A percentile compares a stretch with the other conserved stretches of the same genome.
phyloP scores from a whole-genome alignment of 2,797 vertebrate genomes.

The Urosaurus nigricauda region DNA sequence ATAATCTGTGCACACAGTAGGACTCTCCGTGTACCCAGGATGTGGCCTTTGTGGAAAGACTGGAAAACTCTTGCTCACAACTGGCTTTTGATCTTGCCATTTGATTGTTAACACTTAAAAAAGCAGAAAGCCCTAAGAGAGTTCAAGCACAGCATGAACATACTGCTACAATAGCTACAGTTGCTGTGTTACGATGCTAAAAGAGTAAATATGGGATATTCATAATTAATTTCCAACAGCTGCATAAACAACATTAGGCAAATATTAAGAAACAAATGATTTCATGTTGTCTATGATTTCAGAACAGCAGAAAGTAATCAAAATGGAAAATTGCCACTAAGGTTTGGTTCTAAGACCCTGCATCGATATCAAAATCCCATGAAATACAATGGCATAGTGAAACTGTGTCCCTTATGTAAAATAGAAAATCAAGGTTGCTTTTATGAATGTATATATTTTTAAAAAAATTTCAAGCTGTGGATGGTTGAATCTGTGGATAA shows the following conservation, averaged over 20 bases:
- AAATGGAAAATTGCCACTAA: not conserved
- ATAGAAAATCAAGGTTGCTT: no score
- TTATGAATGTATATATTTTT: no score
- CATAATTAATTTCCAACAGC: not conserved
- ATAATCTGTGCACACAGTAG: not conserved
- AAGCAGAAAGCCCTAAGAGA: not conserved
- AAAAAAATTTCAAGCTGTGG: no score
- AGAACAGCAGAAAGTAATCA: not conserved
- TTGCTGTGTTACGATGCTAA: not conserved
- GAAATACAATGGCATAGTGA: no score
- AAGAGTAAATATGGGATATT: not conserved
- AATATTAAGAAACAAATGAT: not conserved
- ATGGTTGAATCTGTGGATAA: no score
- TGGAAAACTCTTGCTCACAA: not conserved
- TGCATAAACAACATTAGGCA: not conserved
- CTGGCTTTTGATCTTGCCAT: not conserved
- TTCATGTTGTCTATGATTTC: not conserved
- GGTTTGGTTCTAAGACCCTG: no score
- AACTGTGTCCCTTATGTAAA: no score
- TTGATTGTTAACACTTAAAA: slow-evolving; percentile 13
- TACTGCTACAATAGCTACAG: not conserved
- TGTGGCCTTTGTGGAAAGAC: slow-evolving; percentile 5
- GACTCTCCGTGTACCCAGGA: not conserved
- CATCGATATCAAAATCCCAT: no score
- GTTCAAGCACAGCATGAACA: not conserved